These are phyloP conservation scores for Parascotia fuliginaria DNA, from an alignment of 2,888 invertebrate genomes.

Conservation along the genomic window DNA sequence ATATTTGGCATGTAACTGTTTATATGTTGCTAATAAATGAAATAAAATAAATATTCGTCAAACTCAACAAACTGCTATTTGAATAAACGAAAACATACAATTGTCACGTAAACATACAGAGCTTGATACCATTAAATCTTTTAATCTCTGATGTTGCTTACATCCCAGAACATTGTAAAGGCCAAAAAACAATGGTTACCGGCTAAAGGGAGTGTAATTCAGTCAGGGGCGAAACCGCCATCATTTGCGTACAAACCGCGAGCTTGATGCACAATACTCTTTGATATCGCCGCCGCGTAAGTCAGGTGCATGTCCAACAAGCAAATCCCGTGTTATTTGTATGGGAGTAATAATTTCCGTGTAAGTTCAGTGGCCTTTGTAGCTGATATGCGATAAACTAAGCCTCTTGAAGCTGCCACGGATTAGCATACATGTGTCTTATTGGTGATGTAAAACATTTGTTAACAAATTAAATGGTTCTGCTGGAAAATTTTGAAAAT, in stretches of 20 bases:
- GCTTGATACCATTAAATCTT: conserved; percentile 13
- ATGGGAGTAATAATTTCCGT: conserved; percentile 14
- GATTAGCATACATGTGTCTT: too few relatives aligned
- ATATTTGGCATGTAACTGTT: too few relatives aligned
- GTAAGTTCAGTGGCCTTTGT: not conserved
- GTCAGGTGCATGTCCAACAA: not conserved
- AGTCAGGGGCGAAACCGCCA: conserved; percentile 37
- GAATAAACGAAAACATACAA: not conserved
- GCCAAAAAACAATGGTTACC: conserved; percentile 15
- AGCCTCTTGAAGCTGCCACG: too few relatives aligned
- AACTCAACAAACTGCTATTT: not conserved
- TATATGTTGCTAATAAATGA: too few relatives aligned
- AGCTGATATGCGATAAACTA: too few relatives aligned
- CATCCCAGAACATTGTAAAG: conserved; percentile 11
- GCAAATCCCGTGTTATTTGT: not conserved
- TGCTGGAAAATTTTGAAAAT: too few relatives aligned
- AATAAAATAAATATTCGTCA: too few relatives aligned
- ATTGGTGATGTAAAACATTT: too few relatives aligned
- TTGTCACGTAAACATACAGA: not conserved
- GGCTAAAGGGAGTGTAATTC: conserved; percentile 19
- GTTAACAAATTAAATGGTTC: too few relatives aligned
- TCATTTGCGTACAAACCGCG: conserved; percentile 42
- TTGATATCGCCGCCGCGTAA: conserved; percentile 35
- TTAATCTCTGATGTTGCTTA: conserved; percentile 8
- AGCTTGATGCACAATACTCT: conserved; percentile 43